A percentile compares a stretch with the other conserved stretches of the same genome.
These are phyloP conservation scores for Zoanthus solanderi DNA, from an alignment of 92 coral and sea anemone genomes.

Conservation along the genomic window DNA sequence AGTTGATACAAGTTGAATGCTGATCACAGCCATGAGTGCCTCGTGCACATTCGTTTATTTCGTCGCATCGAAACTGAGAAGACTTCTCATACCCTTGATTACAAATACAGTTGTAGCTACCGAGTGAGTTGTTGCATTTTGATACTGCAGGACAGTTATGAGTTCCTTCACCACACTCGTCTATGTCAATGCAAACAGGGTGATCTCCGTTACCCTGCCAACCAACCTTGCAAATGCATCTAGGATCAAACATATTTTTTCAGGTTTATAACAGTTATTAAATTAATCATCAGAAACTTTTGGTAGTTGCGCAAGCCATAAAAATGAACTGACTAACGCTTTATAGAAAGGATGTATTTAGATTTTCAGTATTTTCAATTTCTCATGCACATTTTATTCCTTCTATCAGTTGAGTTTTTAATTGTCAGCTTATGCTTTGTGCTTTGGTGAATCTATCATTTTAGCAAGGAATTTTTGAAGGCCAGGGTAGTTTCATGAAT, in stretches of 20 bases:
- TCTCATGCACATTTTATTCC: too few relatives aligned
- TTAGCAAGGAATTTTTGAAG: too few relatives aligned
- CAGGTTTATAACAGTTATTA: background rate
- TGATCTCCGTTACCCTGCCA: slow-evolving; percentile 65
- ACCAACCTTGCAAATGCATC: slow-evolving; percentile 58
- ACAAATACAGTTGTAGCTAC: slow-evolving; percentile 72
- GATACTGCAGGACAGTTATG: slow-evolving; percentile 67
- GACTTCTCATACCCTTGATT: slow-evolving; percentile 64
- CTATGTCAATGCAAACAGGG: slow-evolving; percentile 55
- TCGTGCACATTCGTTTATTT: slow-evolving; percentile 78
- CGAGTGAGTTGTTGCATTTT: slow-evolving; percentile 65
- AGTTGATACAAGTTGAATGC: slow-evolving; percentile 56
- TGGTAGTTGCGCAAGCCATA: background rate
- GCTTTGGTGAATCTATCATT: too few relatives aligned
- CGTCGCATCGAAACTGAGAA: slow-evolving; percentile 62
- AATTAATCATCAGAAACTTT: background rate
- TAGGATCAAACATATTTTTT: background rate
- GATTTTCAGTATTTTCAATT: too few relatives aligned
- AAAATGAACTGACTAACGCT: too few relatives aligned
- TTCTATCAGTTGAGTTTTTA: too few relatives aligned
- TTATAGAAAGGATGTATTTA: too few relatives aligned
- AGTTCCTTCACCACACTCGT: slow-evolving; percentile 56
- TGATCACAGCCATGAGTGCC: slow-evolving; percentile 72
- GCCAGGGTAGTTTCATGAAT: too few relatives aligned
- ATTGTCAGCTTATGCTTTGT: too few relatives aligned